Evolutionary conservation across 2,113 vertebrate species (phyloP).

Genomic region (Echinops telfairi): DNA sequence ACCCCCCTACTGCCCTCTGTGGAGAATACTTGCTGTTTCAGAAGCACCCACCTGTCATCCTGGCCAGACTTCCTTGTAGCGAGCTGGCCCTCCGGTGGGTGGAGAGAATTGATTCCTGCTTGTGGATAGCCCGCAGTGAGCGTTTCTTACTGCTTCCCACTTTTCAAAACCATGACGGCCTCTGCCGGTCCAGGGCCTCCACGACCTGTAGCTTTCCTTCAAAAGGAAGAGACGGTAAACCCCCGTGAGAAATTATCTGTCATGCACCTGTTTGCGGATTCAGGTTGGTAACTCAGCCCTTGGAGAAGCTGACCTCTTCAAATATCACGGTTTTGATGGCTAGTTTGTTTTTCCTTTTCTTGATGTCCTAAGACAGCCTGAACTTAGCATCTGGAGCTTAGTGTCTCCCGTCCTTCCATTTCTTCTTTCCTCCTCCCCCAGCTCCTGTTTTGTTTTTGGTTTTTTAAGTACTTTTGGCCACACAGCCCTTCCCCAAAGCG

Average conservation of each 20-base stretch:
- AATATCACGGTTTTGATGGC: background rate
- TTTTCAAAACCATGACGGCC: background rate
- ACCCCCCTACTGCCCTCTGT: background rate
- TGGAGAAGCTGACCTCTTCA: conserved; percentile 22
- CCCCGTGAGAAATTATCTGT: conserved; percentile 46
- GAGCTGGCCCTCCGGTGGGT: background rate
- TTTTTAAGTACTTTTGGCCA: conserved; percentile 35
- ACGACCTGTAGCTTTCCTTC: conserved; percentile 34
- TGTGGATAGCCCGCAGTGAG: background rate
- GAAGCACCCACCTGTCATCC: background rate
- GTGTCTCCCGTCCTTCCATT: background rate
- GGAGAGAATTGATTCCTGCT: background rate
- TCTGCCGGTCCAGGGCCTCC: conserved; percentile 16
- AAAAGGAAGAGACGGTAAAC: conserved; percentile 17
- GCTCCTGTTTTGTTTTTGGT: background rate
- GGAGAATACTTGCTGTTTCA: background rate
- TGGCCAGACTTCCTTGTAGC: background rate
- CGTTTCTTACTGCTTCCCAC: background rate
- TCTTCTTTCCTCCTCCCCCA: background rate
- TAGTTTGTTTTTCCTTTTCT: background rate
- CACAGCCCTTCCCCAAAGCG: background rate
- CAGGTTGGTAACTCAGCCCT: conserved; percentile 6
- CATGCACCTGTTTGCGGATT: conserved; percentile 18
- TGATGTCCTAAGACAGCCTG: background rate
- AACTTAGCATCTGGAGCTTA: background rate